A percentile compares a stretch with the other conserved stretches of the same genome.
These are phyloP conservation scores for Nomada ferruginata DNA, from an alignment of 2,888 invertebrate genomes.

Conservation along the genomic window DNA sequence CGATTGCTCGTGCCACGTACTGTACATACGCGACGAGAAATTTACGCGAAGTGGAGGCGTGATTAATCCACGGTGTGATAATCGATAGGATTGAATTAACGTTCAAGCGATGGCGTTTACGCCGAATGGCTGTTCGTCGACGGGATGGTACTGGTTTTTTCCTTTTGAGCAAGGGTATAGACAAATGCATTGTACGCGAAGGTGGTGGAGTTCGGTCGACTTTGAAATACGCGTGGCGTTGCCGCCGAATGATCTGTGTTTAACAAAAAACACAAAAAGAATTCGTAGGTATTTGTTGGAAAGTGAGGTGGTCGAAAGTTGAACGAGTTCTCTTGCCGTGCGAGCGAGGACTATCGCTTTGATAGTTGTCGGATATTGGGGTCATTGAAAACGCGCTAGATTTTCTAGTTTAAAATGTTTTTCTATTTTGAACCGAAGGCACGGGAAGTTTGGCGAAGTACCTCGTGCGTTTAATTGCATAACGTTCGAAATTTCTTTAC, in stretches of 20 bases:
- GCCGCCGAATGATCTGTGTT: slow-evolving; percentile 18
- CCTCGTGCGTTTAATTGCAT: not conserved
- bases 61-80: slow-evolving; percentile 17
- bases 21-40: not conserved
- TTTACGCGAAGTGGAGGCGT: slow-evolving; percentile 1
- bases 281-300: slow-evolving; percentile 18
- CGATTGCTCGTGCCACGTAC: no score
- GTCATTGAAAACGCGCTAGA: not conserved
- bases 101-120: not conserved
- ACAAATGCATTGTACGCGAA: not conserved
- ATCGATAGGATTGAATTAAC: slow-evolving; percentile 21
- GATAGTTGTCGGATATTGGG: slow-evolving; percentile 7
- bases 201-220: not conserved
- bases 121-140: not conserved
- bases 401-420: not conserved
- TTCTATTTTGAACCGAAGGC: not conserved
- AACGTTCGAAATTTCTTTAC: not conserved
- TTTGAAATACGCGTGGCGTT: slow-evolving; percentile 7
- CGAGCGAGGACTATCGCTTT: slow-evolving; percentile 20
- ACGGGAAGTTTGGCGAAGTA: no score
- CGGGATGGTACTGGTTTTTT: not conserved
- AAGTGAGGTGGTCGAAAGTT: not conserved
- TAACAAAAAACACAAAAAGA: not conserved
- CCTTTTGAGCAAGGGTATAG: not conserved
- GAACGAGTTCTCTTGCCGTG: slow-evolving; percentile 5